phyloP scores from a whole-genome alignment of 2,888 invertebrate species.

The Drosophila monieri region DNA sequence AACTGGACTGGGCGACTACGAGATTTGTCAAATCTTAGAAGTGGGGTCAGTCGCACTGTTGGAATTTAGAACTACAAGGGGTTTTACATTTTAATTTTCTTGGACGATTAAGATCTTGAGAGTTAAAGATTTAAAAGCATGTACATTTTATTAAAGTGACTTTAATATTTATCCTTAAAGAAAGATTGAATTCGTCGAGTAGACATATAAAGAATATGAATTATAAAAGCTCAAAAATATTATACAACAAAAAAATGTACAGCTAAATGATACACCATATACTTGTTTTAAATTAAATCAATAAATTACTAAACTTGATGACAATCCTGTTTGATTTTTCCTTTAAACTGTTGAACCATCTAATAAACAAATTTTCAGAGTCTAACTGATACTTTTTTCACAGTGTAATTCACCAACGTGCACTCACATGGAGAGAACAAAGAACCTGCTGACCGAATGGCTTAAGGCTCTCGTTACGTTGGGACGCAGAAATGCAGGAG shows the following conservation, averaged over 20 bases:
- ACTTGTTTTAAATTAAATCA: background rate
- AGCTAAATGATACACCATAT: too few relatives aligned
- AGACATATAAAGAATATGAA: too few relatives aligned
- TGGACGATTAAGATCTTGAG: background rate
- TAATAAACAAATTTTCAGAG: background rate
- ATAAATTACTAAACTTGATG: too few relatives aligned
- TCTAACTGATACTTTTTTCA: background rate
- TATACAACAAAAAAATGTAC: too few relatives aligned
- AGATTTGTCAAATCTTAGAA: constrained; percentile 48
- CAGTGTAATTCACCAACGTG: constrained; percentile 38
- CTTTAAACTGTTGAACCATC: too few relatives aligned
- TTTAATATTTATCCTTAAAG: background rate
- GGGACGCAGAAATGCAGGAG: constrained; percentile 2
- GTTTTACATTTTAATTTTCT: background rate
- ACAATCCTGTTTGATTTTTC: too few relatives aligned
- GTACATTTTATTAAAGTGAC: background rate
- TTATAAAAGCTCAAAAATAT: too few relatives aligned
- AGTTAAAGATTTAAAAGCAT: background rate
- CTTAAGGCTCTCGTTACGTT: constrained; percentile 53
- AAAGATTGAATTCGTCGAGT: too few relatives aligned
- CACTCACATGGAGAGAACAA: constrained; percentile 65
- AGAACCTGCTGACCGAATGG: constrained; percentile 78
- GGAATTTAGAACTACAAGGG: background rate
- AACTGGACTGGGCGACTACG: constrained; percentile 22
- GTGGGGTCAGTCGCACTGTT: constrained; percentile 32